phyloP scores from a whole-genome alignment of 2,797 vertebrate species.

The Onychomys torridus region DNA sequence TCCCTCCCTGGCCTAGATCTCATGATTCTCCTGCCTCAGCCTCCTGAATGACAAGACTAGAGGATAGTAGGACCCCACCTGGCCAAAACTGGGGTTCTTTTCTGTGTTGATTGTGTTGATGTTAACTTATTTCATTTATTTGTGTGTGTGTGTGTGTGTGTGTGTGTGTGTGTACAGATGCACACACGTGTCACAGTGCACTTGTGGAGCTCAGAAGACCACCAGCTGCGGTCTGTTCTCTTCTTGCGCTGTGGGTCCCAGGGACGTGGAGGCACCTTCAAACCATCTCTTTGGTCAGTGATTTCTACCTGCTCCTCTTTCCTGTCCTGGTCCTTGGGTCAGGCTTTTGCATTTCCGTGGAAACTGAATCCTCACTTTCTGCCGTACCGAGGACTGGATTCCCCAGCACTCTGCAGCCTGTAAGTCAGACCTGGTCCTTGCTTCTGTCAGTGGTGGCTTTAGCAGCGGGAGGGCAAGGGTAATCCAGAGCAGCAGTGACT shows the following conservation, averaged over 20 bases:
- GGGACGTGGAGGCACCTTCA: neutral
- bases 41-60: neutral
- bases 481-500: neutral
- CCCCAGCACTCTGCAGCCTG: neutral
- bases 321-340: neutral
- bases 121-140: neutral
- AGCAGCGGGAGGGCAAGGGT: neutral
- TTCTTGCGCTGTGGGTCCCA: neutral
- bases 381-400: slow-evolving; percentile 26
- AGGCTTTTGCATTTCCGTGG: slow-evolving; percentile 41
- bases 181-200: too few relatives aligned
- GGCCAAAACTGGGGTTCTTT: neutral
- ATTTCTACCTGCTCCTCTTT: neutral
- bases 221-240: neutral
- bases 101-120: neutral
- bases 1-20: neutral
- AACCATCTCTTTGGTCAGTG: neutral
- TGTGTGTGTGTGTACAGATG: neutral
- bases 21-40: neutral
- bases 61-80: neutral
- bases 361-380: slow-evolving; percentile 29
- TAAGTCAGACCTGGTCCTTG: slow-evolving; percentile 57
- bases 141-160: neutral
- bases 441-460: slow-evolving; percentile 55
- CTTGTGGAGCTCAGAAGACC: neutral